Base-by-base conservation (phyloP, 2,797 vertebrate genomes). In the Otolemur crassicaudatus region DNA sequence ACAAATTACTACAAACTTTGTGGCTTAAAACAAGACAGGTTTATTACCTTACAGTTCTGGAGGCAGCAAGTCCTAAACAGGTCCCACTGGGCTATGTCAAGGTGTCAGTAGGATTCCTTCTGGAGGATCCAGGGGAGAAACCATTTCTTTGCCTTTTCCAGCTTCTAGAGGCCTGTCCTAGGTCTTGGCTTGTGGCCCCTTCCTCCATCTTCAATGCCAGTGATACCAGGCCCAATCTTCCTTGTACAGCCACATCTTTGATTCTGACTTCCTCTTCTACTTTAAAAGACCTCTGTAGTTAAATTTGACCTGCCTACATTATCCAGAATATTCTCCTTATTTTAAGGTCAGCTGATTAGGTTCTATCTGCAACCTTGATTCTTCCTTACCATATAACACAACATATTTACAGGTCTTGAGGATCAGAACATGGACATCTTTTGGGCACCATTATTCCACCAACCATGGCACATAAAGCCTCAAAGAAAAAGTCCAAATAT, bases 141-240 rank as follows among this genome's bases (percentile, higher is more conserved):
- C 4, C 4, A 23, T 31, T 61, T 40, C 29, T 56, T 73, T 61
- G 53, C 37, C 29, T 91, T 91, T 73, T 46, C 85, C 19, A 40
- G 34, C 29, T 83, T 61, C 31, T 49, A 49, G n/a, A 65, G 8
- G 3, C 7, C 19, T 8, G 23, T 25, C 29, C 25, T n/a, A 34
- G 31, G 37, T 67, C 19, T 94, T 61, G 40, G n/a, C 27, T 63
- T 27, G 7, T 31, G 25, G 19, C 31, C 43, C 61, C 22, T 97
- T 58, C 37, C 43, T 95, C 87, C 70, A 79, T 56, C 75, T 76
- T 89, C 90, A 93, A 79, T 93, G 37, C 34, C 40, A 90, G 56
- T 31, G n/a, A 22, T 9, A 27, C 82, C 14, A 46, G 27, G 34
- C n/a, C n/a, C 53, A 37, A 3, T 83, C 46, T 72, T 94, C 31